These are phyloP conservation scores for Xestia rhomboidea DNA, from an alignment of 2,888 invertebrate species.

Conservation along the genomic window DNA sequence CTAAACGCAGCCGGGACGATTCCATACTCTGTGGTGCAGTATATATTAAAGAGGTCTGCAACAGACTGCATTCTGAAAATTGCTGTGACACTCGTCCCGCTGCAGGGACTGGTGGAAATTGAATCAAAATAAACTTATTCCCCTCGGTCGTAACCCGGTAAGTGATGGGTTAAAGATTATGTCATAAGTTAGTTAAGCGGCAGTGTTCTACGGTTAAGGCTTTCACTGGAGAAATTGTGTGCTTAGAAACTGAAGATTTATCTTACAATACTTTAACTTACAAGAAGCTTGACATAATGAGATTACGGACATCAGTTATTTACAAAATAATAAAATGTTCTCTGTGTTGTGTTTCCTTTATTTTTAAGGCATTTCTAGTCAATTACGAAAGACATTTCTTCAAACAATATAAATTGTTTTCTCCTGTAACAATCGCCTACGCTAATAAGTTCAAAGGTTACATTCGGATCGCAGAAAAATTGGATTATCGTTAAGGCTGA, in stretches of 20 bases:
- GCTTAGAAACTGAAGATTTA: neutral
- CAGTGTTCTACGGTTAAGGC: slow-evolving; percentile 10
- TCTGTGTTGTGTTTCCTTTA: neutral
- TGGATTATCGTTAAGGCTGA: neutral
- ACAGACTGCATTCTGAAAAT: slow-evolving; percentile 39
- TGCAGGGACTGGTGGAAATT: slow-evolving; percentile 44
- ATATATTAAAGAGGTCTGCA: slow-evolving; percentile 54
- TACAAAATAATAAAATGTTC: neutral
- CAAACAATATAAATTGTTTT: neutral
- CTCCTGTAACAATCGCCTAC: slow-evolving; percentile 2
- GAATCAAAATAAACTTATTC: slow-evolving; percentile 53
- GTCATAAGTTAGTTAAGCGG: slow-evolving; percentile 37
- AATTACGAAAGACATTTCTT: neutral
- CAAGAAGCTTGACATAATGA: neutral
- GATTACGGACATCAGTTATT: neutral
- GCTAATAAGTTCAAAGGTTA: neutral
- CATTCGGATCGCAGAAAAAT: neutral
- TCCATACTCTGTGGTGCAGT: slow-evolving; percentile 18
- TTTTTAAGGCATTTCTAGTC: neutral
- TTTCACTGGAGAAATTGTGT: neutral
- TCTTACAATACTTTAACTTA: neutral
- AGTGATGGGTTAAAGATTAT: slow-evolving; percentile 46
- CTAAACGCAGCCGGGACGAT: neutral
- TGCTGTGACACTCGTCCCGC: slow-evolving; percentile 38
- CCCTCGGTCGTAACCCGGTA: slow-evolving; percentile 51